Evolutionary conservation across 2,888 invertebrate species (phyloP).

Genomic region (Steromphala cineraria): DNA sequence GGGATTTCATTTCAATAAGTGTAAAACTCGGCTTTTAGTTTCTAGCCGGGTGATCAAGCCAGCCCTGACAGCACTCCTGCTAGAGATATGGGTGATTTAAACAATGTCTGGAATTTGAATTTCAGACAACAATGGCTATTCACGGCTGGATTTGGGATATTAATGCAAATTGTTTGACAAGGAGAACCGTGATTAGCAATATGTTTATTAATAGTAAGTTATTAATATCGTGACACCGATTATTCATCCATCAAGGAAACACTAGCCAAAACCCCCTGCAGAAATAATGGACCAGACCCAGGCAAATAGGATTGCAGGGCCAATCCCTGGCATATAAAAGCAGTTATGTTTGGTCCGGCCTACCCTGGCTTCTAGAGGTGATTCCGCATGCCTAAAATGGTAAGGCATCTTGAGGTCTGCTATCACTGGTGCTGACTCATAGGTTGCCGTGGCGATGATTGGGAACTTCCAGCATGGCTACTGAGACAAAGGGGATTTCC

Average conservation of each 20-base stretch:
- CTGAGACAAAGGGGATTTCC: conserved; percentile 4
- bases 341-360: neutral
- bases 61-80: too few relatives aligned
- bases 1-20: conserved; percentile 10
- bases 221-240: neutral
- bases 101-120: neutral
- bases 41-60: too few relatives aligned
- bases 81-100: neutral
- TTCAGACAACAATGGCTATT: neutral
- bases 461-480: neutral
- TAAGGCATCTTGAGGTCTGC: neutral
- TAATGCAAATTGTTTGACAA: neutral
- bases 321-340: conserved; percentile 1
- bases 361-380: neutral
- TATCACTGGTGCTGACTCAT: neutral
- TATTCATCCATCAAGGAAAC: neutral
- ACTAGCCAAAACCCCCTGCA: neutral
- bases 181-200: neutral
- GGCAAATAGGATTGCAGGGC: neutral
- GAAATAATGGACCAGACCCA: neutral
- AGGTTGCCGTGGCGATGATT: conserved; percentile 1
- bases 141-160: neutral
- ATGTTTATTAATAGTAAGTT: neutral
- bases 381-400: conserved; percentile 5
- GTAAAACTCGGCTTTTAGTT: neutral